phyloP scores from a whole-genome alignment of 1,140 invertebrate species.

The Leptonema lineaticorne region DNA sequence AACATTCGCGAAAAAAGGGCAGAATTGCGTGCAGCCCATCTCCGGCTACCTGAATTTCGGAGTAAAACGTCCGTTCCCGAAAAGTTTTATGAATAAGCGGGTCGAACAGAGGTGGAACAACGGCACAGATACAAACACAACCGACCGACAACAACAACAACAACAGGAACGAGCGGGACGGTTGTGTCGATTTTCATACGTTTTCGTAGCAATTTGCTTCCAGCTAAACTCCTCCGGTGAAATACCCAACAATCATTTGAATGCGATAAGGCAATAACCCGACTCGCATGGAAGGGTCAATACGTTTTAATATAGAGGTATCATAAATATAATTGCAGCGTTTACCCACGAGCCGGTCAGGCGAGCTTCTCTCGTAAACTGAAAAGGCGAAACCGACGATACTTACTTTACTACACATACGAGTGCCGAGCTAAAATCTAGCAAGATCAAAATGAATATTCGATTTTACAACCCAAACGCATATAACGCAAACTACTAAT shows the following conservation, averaged over 20 bases:
- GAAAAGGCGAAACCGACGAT: constrained; percentile 11
- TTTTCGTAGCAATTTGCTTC: constrained; percentile 23
- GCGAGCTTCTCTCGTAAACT: constrained; percentile 25
- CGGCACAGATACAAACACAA: too few species aligned
- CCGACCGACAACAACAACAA: too few species aligned
- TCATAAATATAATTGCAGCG: constrained; percentile 41
- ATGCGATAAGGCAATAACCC: constrained; percentile 39
- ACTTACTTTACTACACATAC: background rate
- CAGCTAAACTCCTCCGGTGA: constrained; percentile 22
- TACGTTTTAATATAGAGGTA: constrained; percentile 41
- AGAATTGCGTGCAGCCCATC: background rate
- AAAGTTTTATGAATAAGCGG: constrained; percentile 11
- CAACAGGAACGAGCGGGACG: background rate
- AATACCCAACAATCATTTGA: constrained; percentile 29
- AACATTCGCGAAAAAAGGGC: background rate
- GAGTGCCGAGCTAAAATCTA: background rate
- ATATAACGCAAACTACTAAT: constrained; percentile 5
- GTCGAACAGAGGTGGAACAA: too few species aligned
- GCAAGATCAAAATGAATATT: background rate
- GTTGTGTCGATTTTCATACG: constrained; percentile 12
- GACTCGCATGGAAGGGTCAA: constrained; percentile 34
- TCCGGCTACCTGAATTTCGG: background rate
- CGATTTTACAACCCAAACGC: background rate
- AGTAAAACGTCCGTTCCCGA: background rate
- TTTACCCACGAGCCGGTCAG: constrained; percentile 39